Percentiles rank a stretch among this genome's conserved stretches.
phyloP scores from a whole-genome alignment of 1,140 invertebrate species.

The Drosophila nasuta region DNA sequence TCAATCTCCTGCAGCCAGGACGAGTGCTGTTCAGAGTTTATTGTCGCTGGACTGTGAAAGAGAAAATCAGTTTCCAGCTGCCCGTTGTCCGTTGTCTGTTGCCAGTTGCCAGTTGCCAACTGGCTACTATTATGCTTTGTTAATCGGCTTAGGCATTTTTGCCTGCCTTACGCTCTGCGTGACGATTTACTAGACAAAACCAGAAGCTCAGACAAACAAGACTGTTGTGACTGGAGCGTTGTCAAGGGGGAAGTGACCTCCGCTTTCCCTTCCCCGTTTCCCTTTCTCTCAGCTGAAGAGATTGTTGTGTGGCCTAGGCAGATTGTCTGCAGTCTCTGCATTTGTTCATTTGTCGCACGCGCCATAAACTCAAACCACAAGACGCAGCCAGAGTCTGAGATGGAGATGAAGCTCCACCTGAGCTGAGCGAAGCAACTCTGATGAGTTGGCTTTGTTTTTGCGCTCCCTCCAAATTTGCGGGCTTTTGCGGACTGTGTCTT shows the following conservation, averaged over 20 bases:
- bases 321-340: slow-evolving; percentile 24
- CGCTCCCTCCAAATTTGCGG: slow-evolving; percentile 46
- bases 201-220: slow-evolving; percentile 67
- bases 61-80: slow-evolving; percentile 30
- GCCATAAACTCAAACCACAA: slow-evolving; percentile 53
- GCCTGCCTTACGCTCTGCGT: slow-evolving; percentile 55
- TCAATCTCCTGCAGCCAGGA: slow-evolving; percentile 16
- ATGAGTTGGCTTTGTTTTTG: slow-evolving; percentile 54
- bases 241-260: not conserved
- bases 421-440: slow-evolving; percentile 35
- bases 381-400: not conserved
- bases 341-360: slow-evolving; percentile 79
- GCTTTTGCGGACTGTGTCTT: slow-evolving; percentile 43
- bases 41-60: slow-evolving; percentile 39
- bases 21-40: slow-evolving; percentile 49
- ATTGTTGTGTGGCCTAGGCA: slow-evolving; percentile 54
- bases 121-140: slow-evolving; percentile 72
- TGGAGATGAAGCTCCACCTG: slow-evolving; percentile 20
- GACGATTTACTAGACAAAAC: slow-evolving; percentile 56
- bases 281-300: slow-evolving; percentile 33
- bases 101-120: slow-evolving; percentile 22
- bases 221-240: slow-evolving; percentile 29
- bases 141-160: slow-evolving; percentile 75
- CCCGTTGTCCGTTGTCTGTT: slow-evolving; percentile 21
- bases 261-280: no score